Evolutionary conservation across 2,113 vertebrate genomes (phyloP).

Genomic region (Etheostoma spectabile): DNA sequence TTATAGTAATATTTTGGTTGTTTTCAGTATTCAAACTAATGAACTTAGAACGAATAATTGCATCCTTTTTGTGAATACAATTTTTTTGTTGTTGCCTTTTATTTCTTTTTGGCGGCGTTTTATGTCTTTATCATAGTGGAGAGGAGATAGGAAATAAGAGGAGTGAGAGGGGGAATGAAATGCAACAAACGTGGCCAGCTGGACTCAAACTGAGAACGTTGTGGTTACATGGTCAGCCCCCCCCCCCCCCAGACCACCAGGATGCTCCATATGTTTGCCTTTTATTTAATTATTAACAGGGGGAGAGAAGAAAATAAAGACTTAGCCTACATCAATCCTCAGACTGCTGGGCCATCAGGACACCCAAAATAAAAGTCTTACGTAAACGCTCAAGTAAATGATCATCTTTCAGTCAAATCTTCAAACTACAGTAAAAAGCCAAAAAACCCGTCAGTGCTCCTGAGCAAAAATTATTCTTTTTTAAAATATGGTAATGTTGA

Average conservation of each 20-base stretch:
- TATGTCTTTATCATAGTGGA: not conserved
- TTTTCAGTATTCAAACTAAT: not conserved
- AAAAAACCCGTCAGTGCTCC: not conserved
- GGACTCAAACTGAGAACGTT: not conserved
- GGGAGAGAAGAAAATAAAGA: not conserved
- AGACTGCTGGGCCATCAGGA: not conserved
- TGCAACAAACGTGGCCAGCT: not conserved
- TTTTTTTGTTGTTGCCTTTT: not conserved
- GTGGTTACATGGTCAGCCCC: slow-evolving; percentile 10
- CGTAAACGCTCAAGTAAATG: not conserved
- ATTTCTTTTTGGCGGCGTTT: not conserved
- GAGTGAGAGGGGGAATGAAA: not conserved
- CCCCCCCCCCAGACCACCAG: not conserved
- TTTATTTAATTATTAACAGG: not conserved
- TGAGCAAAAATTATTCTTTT: not conserved
- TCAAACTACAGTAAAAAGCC: not conserved
- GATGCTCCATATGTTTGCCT: not conserved
- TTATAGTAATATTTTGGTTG: not conserved
- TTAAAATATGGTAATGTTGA: not conserved
- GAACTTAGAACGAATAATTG: not conserved
- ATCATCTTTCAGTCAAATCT: not conserved
- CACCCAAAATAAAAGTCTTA: not conserved
- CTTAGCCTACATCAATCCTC: too few relatives aligned
- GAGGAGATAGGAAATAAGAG: slow-evolving; percentile 16
- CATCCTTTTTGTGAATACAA: not conserved